These are phyloP conservation scores for Halictus rubicundus DNA, from an alignment of 1,140 invertebrate genomes.

Conservation along the genomic window DNA sequence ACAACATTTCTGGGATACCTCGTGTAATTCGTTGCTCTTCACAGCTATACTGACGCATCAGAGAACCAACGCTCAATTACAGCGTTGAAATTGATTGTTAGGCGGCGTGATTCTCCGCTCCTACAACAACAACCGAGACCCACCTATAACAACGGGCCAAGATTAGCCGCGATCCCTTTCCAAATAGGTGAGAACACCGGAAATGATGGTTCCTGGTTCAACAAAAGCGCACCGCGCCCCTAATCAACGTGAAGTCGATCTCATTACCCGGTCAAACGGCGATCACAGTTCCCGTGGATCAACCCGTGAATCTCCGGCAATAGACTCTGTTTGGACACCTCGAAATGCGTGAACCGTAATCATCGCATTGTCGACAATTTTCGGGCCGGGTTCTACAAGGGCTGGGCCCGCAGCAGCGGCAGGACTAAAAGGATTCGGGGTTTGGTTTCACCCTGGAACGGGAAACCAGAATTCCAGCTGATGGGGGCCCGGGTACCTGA, in stretches of 20 bases:
- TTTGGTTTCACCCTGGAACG: background rate
- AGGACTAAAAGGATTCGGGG: background rate
- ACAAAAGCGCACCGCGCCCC: background rate
- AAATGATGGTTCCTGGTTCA: background rate
- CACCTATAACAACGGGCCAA: background rate
- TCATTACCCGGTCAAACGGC: background rate
- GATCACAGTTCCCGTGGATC: background rate
- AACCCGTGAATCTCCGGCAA: background rate
- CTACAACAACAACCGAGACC: background rate
- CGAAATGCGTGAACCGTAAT: slow-evolving; percentile 6
- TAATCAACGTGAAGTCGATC: background rate
- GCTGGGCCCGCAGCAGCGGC: background rate
- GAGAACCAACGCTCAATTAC: no score
- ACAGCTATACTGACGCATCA: no score
- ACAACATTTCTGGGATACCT: no score
- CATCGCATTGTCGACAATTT: background rate
- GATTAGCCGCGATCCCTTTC: background rate
- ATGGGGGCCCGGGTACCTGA: background rate
- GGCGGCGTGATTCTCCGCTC: no score
- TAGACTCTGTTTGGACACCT: background rate
- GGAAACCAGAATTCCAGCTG: background rate
- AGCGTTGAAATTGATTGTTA: no score
- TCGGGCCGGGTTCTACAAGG: background rate
- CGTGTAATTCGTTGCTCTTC: no score
- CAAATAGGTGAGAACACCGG: no score